These are phyloP conservation scores for Coluber constrictor DNA, from an alignment of 2,797 vertebrate genomes.

Conservation along the genomic window DNA sequence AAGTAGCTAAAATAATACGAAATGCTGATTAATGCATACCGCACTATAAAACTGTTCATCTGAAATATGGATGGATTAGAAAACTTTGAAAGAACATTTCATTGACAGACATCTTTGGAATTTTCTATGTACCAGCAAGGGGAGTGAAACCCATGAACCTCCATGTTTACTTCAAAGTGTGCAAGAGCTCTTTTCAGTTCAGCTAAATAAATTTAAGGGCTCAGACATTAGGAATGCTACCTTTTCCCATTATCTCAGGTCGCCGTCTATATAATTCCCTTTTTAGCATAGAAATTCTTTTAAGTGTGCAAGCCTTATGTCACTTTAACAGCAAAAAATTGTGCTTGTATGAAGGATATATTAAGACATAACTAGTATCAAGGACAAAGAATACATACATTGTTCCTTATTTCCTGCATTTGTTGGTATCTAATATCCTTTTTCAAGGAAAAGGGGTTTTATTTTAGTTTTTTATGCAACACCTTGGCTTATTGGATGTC, in stretches of 20 bases:
- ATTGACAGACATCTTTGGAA: neutral
- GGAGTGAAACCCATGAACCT: neutral
- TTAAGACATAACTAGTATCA: neutral
- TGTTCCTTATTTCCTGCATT: neutral
- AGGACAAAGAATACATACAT: neutral
- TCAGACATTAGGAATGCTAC: neutral
- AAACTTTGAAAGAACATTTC: neutral
- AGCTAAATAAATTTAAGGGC: neutral
- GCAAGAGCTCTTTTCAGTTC: neutral
- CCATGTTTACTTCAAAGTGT: neutral
- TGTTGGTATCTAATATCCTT: neutral
- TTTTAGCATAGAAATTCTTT: neutral
- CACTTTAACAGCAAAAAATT: neutral
- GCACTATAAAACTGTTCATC: neutral
- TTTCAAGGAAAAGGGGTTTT: neutral
- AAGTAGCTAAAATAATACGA: neutral
- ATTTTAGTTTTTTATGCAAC: neutral
- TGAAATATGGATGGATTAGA: neutral
- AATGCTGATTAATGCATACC: neutral
- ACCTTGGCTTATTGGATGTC: neutral
- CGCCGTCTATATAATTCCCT: neutral
- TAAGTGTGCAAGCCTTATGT: neutral
- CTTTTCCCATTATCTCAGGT: neutral
- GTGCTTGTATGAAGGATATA: neutral
- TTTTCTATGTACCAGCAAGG: neutral